Evolutionary conservation across 2,888 invertebrate species (phyloP).

Genomic region (Tachina grossa): DNA sequence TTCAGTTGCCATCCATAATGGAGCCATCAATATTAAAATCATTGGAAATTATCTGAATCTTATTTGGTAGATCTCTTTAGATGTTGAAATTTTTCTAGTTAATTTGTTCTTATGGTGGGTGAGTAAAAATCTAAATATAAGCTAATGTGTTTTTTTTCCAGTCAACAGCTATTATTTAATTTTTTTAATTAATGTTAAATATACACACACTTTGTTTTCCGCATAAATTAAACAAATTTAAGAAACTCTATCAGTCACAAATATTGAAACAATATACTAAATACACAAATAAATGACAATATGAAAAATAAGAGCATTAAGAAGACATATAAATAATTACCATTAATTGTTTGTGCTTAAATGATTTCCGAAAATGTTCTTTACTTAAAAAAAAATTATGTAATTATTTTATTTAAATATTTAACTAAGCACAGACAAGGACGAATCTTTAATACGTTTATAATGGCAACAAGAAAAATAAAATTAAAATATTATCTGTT

Average conservation of each 20-base stretch:
- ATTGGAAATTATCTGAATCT: too few relatives aligned
- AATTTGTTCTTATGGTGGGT: too few relatives aligned
- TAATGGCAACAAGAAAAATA: conserved; percentile 5
- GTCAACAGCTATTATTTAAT: background rate
- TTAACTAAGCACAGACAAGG: conserved; percentile 31
- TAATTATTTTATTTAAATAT: conserved; percentile 33
- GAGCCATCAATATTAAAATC: too few relatives aligned
- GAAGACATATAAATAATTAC: conserved; percentile 1
- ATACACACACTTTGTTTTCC: conserved; percentile 3
- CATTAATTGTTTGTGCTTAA: conserved; percentile 13
- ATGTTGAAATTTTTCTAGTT: too few relatives aligned
- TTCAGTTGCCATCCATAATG: too few relatives aligned
- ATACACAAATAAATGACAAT: conserved; percentile 5
- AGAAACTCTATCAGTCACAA: conserved; percentile 5
- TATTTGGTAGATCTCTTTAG: too few relatives aligned
- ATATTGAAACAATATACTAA: conserved; percentile 10
- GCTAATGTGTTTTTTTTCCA: conserved; percentile 7
- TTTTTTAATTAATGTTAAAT: conserved; percentile 40
- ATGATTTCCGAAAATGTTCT: conserved; percentile 14
- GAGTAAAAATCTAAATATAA: too few relatives aligned
- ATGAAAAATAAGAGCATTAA: background rate
- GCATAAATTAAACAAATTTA: conserved; percentile 2
- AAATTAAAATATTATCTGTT: background rate
- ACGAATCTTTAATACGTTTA: conserved; percentile 2
- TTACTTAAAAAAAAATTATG: background rate